phyloP scores from a whole-genome alignment of 2,888 invertebrate genomes.

The Euzetes globulus region DNA sequence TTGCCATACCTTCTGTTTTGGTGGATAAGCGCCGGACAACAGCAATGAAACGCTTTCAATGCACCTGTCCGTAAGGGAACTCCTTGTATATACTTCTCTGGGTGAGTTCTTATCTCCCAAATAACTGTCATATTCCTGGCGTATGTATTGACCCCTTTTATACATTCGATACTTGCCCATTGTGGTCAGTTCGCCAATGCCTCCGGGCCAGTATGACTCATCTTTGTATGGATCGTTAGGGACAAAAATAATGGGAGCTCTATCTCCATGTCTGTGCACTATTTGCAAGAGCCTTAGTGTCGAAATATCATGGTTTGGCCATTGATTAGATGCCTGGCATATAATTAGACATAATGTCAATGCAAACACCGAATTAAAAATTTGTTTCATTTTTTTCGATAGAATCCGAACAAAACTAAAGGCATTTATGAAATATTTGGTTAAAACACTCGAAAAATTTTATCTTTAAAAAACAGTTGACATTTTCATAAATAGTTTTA shows the following conservation, averaged over 20 bases:
- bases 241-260: slow-evolving; percentile 12
- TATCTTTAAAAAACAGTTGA: too few species aligned
- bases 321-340: not conserved
- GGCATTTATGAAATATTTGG: too few species aligned
- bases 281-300: slow-evolving; percentile 27
- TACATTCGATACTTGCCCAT: slow-evolving; percentile 34
- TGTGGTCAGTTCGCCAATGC: slow-evolving; percentile 23
- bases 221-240: slow-evolving; percentile 35
- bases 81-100: slow-evolving; percentile 20
- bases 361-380: too few species aligned
- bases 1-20: not conserved
- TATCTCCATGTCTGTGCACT: slow-evolving; percentile 33
- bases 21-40: slow-evolving; percentile 19
- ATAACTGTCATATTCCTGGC: slow-evolving; percentile 20
- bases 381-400: too few species aligned
- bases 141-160: slow-evolving; percentile 29
- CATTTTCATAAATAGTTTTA: too few species aligned
- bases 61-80: slow-evolving; percentile 27
- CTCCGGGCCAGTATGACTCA: slow-evolving; percentile 33
- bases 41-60: slow-evolving; percentile 30
- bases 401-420: too few species aligned
- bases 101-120: slow-evolving; percentile 10
- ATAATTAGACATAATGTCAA: not conserved
- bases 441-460: too few species aligned
- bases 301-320: slow-evolving; percentile 23